Conservation (phyloP, 1,140 invertebrate species). For the Rhopalosiphum maidis region DNA sequence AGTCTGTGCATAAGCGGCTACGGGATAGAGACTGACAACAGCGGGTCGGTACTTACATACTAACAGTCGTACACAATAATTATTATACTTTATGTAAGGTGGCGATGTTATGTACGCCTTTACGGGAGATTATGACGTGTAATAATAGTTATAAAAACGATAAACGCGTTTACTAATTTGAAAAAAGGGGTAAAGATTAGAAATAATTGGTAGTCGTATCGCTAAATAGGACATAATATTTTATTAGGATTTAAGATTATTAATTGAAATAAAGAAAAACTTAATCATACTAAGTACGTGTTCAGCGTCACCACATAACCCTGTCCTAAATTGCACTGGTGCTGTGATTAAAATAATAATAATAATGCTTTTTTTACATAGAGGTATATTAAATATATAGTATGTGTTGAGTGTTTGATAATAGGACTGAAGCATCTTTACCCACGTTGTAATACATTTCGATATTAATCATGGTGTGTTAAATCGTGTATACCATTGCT, state of each 20-base stretch:
- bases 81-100: no score
- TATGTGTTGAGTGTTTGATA: not conserved
- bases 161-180: not conserved
- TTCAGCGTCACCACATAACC: not conserved
- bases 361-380: not conserved
- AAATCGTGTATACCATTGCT: not conserved
- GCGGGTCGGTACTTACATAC: no score
- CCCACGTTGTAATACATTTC: not conserved
- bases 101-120: no score
- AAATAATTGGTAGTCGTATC: not conserved
- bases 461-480: slow-evolving; percentile 6
- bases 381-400: not conserved
- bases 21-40: no score
- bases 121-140: no score
- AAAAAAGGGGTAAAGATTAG: not conserved
- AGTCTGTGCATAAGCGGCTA: no score
- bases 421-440: not conserved
- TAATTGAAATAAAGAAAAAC: not conserved
- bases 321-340: not conserved
- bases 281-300: not conserved
- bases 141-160: not conserved
- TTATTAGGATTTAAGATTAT: not conserved
- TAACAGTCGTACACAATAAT: no score
- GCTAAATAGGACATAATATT: no score
- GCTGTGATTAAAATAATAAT: not conserved